Evolutionary conservation across 23 tunicate species (phyloP), one percentile per base, ranked within the genome.

Genomic region (Corella eumyota): DNA sequence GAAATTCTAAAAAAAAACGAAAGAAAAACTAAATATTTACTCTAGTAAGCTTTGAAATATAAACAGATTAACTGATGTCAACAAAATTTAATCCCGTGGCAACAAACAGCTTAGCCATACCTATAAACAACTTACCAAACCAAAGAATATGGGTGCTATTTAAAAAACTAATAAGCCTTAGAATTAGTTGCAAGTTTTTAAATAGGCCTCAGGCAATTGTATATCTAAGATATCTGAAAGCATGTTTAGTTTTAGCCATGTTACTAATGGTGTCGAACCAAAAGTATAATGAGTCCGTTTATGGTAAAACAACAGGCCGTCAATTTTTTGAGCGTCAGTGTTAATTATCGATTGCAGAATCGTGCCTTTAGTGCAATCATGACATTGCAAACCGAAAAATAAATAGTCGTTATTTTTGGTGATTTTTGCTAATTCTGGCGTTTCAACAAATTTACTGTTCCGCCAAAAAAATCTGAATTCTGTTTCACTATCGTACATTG

Each of bases 211-310:
- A n/a, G n/a, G n/a, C n/a, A n/a, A n/a, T 27, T 37, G 0, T 9
- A 82, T 61, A 50, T 34, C 69, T 26, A 84, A 57, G 24, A 84
- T 76, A 2, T 84, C 74, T 34, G 65, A 47, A 3, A 84, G 34
- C 94, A 84, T 84, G 40, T 62, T 54, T 7, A 67, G 67, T 53
- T 90, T 90, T 45, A 90, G 62, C 98, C 98, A 90, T 2, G 81
- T 68, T 50, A 90, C 98, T 25, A 90, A 59, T 2, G 98, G 98
- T 1, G 98, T 90, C n/a, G 92, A 19, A 19, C 98, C 98, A 52
- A 75, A 81, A 13, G 78, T 80, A 51, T 90, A 90, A 44, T 50
- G 79, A 0, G 92, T 66, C 25, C 69, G 55, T 44, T 68, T 81
- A 60, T 90, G 79, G 65, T 90, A 90, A 90, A 90, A 90, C 50